Percentiles rank a stretch among this genome's conserved stretches.
phyloP scores from a whole-genome alignment of 2,888 invertebrate genomes.

The Dynastes hyllus region DNA sequence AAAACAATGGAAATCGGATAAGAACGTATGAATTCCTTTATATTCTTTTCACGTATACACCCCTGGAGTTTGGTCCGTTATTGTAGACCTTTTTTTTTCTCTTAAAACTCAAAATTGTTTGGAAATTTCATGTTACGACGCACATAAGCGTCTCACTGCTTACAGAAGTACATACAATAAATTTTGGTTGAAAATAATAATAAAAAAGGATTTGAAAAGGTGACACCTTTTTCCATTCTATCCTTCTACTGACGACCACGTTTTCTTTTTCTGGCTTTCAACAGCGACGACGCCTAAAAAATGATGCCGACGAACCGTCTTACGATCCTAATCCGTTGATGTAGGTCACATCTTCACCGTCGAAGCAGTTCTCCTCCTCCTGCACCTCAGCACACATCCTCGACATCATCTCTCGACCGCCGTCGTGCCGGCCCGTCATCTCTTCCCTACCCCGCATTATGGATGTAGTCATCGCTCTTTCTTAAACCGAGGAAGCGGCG shows the following conservation, averaged over 20 bases:
- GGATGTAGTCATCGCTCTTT: slow-evolving; percentile 38
- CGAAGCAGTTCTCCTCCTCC: not conserved
- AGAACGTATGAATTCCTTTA: too few relatives aligned
- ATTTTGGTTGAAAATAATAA: too few relatives aligned
- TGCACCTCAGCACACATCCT: not conserved
- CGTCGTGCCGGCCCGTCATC: not conserved
- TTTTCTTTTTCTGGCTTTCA: not conserved
- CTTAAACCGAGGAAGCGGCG: slow-evolving; percentile 6
- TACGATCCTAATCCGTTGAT: slow-evolving; percentile 40
- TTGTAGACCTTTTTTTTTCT: too few relatives aligned
- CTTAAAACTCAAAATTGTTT: too few relatives aligned
- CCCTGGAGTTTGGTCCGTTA: too few relatives aligned
- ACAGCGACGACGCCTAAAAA: slow-evolving; percentile 26
- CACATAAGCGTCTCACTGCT: too few relatives aligned
- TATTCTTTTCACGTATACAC: too few relatives aligned
- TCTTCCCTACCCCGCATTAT: slow-evolving; percentile 4
- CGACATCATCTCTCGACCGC: not conserved
- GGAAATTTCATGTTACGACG: too few relatives aligned
- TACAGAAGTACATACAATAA: too few relatives aligned
- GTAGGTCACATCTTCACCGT: slow-evolving; percentile 9
- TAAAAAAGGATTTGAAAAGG: not conserved
- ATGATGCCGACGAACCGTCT: slow-evolving; percentile 31
- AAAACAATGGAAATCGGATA: too few relatives aligned
- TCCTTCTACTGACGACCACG: not conserved
- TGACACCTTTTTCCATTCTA: not conserved